These are phyloP conservation scores for Haliclystus octoradiatus DNA, from an alignment of 30 jellyfish, hydroid and myxozoan species.

Conservation along the genomic window DNA sequence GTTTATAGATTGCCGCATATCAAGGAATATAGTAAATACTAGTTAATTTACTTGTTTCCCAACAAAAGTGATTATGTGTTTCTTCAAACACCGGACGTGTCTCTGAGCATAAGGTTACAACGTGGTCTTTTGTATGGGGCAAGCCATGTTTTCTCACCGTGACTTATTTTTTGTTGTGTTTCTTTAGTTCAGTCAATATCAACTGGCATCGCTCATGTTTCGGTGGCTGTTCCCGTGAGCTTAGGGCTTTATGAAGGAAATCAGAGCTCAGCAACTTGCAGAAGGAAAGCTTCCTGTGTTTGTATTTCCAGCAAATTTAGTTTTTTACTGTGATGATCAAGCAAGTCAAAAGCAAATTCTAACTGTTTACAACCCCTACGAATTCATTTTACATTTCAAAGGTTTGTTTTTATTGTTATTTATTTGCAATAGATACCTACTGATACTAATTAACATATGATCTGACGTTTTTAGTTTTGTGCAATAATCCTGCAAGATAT, in stretches of 20 bases:
- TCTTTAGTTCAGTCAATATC: no score
- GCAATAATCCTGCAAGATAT: slow-evolving; percentile 78
- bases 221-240: not conserved
- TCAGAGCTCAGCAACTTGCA: not conserved
- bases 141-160: no score
- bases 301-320: slow-evolving; percentile 59
- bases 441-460: not conserved
- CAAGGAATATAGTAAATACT: no score
- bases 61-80: no score
- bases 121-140: no score
- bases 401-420: slow-evolving; percentile 9
- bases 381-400: slow-evolving; percentile 50
- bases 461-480: slow-evolving; percentile 34
- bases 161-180: no score
- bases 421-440: not conserved
- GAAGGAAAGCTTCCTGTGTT: slow-evolving; percentile 83
- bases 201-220: not conserved
- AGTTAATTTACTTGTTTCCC: no score
- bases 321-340: slow-evolving; percentile 57
- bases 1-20: no score
- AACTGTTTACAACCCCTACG: slow-evolving; percentile 81
- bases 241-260: not conserved
- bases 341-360: slow-evolving; percentile 63
- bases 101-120: no score
- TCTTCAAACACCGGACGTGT: no score